Evolutionary conservation across 2,113 vertebrate genomes (phyloP).

Genomic region (Tiliqua scincoides): DNA sequence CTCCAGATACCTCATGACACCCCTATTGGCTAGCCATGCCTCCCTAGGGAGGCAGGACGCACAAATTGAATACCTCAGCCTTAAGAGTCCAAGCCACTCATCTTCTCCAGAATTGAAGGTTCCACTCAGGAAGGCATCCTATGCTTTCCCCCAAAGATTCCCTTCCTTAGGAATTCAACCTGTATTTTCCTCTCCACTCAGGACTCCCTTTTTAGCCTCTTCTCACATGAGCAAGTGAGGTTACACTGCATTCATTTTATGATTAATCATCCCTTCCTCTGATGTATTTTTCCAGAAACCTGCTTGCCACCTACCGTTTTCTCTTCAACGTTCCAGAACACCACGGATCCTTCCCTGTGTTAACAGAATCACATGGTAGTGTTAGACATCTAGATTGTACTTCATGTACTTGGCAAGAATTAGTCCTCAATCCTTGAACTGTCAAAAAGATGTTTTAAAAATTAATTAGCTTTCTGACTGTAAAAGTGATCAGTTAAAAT

Average conservation of each 20-base stretch:
- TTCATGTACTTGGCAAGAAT: background rate
- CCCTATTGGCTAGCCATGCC: too few species aligned
- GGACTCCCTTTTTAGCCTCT: background rate
- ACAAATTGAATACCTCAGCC: too few species aligned
- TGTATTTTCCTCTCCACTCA: background rate
- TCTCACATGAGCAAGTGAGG: background rate
- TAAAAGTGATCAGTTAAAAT: background rate
- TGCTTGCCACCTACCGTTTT: slow-evolving; percentile 83
- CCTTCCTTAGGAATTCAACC: background rate
- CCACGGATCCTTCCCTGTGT: slow-evolving; percentile 91
- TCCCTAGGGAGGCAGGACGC: too few species aligned
- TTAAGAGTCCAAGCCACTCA: background rate
- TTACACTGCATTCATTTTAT: background rate
- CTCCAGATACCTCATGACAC: too few species aligned
- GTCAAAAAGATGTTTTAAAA: background rate
- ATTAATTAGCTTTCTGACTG: background rate
- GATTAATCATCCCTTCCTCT: background rate
- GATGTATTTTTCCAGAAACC: background rate
- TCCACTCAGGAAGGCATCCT: background rate
- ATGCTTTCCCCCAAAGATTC: background rate
- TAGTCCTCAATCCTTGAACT: background rate
- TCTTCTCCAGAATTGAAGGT: background rate
- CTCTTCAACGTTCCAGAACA: slow-evolving; percentile 98
- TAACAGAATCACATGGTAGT: slow-evolving; percentile 68
- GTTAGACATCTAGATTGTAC: background rate